phyloP scores from a whole-genome alignment of 2,888 invertebrate species.

The Sphaerophoria rueppellii region DNA sequence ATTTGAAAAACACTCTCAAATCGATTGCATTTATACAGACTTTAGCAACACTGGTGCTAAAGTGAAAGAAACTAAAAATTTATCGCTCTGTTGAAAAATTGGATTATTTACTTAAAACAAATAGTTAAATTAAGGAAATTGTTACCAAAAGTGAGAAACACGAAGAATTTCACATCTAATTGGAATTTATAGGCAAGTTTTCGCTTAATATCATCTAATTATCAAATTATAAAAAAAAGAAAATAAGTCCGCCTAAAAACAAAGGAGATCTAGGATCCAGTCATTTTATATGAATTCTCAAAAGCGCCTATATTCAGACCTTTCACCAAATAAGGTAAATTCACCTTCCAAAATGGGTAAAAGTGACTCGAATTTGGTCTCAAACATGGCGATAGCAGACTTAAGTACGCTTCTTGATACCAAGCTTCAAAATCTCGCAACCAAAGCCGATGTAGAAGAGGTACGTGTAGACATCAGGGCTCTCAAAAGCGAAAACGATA shows the following conservation, averaged over 20 bases:
- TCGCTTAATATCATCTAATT: neutral
- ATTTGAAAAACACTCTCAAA: too few relatives aligned
- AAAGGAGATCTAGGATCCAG: too few relatives aligned
- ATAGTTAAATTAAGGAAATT: conserved; percentile 7
- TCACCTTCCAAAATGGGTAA: too few relatives aligned
- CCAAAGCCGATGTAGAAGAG: neutral
- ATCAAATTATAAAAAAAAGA: neutral
- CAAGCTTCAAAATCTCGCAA: conserved; percentile 4
- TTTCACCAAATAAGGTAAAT: too few relatives aligned
- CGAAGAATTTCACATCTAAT: conserved; percentile 1
- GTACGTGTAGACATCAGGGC: too few relatives aligned
- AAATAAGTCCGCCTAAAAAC: too few relatives aligned
- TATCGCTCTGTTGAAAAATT: conserved; percentile 3
- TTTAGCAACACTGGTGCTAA: neutral
- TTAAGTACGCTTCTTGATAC: neutral
- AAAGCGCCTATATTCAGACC: too few relatives aligned
- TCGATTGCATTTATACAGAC: too few relatives aligned
- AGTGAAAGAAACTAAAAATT: conserved; percentile 1
- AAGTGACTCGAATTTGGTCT: too few relatives aligned
- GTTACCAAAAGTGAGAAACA: conserved; percentile 9
- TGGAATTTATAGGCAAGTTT: conserved; percentile 3
- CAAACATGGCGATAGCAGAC: too few relatives aligned
- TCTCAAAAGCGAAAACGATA: too few relatives aligned
- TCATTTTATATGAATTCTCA: too few relatives aligned
- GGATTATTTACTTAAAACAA: neutral